These are phyloP conservation scores for Bubo bubo DNA, from an alignment of 2,113 vertebrate genomes.

Conservation along the genomic window DNA sequence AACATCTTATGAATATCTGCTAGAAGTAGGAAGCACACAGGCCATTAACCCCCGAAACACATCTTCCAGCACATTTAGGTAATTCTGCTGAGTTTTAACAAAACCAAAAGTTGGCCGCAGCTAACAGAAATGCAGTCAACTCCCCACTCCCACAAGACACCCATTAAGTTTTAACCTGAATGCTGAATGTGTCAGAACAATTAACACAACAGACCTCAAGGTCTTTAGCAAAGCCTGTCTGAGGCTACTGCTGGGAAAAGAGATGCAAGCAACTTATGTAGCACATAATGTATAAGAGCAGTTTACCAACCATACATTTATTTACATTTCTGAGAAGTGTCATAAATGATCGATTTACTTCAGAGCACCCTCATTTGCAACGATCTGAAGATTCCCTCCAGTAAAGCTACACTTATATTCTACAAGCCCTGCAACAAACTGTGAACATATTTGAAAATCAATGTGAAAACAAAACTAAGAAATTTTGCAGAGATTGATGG, in stretches of 20 bases:
- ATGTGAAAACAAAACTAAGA: background rate
- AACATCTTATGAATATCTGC: conserved; percentile 1
- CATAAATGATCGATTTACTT: background rate
- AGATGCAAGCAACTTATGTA: background rate
- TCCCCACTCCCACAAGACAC: conserved; percentile 19
- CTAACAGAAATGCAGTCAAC: background rate
- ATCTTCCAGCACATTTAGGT: conserved; percentile 45
- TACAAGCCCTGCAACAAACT: background rate
- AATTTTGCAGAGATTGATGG: background rate
- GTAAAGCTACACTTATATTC: background rate
- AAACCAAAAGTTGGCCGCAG: background rate
- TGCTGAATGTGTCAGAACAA: conserved; percentile 22
- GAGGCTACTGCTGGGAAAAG: background rate
- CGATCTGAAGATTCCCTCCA: background rate
- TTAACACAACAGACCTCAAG: conserved; percentile 28
- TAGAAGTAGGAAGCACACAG: conserved; percentile 12
- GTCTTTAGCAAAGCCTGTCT: background rate
- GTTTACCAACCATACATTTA: background rate
- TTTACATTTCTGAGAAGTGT: background rate
- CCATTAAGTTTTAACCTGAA: conserved; percentile 32
- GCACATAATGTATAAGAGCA: background rate
- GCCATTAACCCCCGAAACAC: conserved; percentile 18
- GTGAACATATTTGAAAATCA: background rate
- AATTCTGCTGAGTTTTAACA: conserved; percentile 57
- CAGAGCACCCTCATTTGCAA: background rate